Conservation (phyloP, 2,797 vertebrate species). For the Cheracebus regulus region DNA sequence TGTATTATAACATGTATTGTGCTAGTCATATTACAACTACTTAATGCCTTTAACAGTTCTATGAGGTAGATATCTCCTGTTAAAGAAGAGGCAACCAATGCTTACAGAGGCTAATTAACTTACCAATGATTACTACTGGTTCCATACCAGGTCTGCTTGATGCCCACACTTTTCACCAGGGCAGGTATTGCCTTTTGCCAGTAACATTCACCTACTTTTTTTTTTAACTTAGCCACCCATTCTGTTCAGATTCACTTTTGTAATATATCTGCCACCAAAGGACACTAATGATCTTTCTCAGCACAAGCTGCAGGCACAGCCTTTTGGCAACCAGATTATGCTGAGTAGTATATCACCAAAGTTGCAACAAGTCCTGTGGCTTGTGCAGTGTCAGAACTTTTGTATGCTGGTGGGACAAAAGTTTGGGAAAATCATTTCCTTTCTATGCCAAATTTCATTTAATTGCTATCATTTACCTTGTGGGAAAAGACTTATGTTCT, state of each 20-base stretch:
- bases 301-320: background rate
- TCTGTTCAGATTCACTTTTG: background rate
- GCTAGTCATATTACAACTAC: background rate
- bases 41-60: background rate
- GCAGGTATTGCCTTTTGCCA: background rate
- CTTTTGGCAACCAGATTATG: background rate
- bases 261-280: background rate
- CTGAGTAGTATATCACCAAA: background rate
- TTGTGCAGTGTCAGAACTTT: background rate
- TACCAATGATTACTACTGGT: background rate
- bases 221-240: background rate
- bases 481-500: background rate
- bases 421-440: background rate
- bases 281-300: background rate
- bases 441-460: slow-evolving; percentile 12
- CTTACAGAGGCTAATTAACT: background rate
- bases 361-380: background rate
- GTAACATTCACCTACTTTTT: background rate
- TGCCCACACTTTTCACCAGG: background rate
- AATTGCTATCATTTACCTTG: slow-evolving; percentile 6
- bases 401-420: background rate
- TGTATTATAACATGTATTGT: background rate
- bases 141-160: background rate
- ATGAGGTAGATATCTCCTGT: background rate
- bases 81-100: background rate